Evolutionary conservation across 1,140 invertebrate species (phyloP).

Genomic region (Apis cerana): DNA sequence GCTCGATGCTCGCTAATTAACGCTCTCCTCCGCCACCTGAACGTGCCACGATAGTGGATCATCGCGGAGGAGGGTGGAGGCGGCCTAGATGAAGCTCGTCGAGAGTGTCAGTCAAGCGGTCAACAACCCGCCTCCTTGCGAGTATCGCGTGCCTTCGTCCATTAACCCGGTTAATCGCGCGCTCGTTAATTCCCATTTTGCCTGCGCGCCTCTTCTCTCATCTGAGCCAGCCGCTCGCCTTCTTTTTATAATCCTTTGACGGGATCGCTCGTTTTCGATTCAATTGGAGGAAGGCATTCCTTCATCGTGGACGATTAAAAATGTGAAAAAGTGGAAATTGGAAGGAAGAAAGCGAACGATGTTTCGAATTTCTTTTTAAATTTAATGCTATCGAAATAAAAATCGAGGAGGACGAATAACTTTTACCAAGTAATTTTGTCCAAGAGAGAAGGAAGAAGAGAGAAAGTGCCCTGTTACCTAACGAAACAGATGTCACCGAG

Average conservation of each 20-base stretch:
- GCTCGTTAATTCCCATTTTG: constrained; percentile 71
- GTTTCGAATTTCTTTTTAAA: no score
- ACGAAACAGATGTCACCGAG: background rate
- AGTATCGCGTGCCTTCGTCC: constrained; percentile 66
- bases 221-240: constrained; percentile 31
- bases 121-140: constrained; percentile 67
- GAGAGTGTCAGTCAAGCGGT: constrained; percentile 65
- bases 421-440: no score
- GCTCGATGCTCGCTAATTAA: constrained; percentile 19
- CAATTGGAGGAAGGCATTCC: no score
- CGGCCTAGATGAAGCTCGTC: constrained; percentile 54
- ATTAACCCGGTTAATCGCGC: constrained; percentile 72
- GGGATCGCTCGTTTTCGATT: background rate
- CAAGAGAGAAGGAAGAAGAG: background rate
- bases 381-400: no score
- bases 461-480: background rate
- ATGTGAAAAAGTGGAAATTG: no score
- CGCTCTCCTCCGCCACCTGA: background rate
- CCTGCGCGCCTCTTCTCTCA: constrained; percentile 54
- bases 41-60: background rate
- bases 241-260: background rate
- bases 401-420: no score
- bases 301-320: no score
- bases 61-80: constrained; percentile 10
- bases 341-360: no score